A percentile compares a stretch with the other conserved stretches of the same genome.
These are phyloP conservation scores for Alethe diademata DNA, from an alignment of 2,113 vertebrate genomes.

Conservation along the genomic window DNA sequence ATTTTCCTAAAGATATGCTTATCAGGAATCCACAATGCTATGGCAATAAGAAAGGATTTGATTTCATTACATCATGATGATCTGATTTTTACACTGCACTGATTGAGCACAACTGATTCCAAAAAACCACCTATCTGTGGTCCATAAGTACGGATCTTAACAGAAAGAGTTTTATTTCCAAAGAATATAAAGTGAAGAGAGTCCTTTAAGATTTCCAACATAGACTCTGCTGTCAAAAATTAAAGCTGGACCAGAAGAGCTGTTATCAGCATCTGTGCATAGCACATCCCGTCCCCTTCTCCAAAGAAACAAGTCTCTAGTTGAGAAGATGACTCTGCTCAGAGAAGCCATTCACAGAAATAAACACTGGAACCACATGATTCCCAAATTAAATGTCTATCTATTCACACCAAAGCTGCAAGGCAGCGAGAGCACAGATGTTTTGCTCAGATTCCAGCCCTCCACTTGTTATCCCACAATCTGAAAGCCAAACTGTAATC, in stretches of 20 bases:
- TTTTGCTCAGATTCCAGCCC: not conserved
- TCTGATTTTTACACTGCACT: not conserved
- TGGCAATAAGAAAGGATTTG: not conserved
- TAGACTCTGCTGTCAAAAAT: not conserved
- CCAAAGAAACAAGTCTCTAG: not conserved
- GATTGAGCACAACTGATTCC: not conserved
- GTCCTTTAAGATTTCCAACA: not conserved
- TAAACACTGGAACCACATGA: not conserved
- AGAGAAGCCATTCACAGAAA: conserved; percentile 22
- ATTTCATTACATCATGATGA: not conserved
- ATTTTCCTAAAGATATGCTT: not conserved
- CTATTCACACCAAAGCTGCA: conserved; percentile 26
- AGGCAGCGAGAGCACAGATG: not conserved
- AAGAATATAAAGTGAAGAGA: not conserved
- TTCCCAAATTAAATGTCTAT: not conserved
- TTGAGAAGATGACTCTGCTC: not conserved
- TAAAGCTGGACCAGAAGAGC: not conserved
- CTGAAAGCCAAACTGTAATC: not conserved
- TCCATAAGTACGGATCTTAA: not conserved
- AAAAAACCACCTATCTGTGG: not conserved
- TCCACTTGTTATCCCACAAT: not conserved
- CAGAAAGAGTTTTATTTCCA: not conserved
- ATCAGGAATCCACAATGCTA: not conserved
- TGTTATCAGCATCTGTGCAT: not conserved
- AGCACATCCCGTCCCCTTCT: not conserved